These are phyloP conservation scores for Emys orbicularis DNA, from an alignment of 2,797 vertebrate species.

Conservation along the genomic window DNA sequence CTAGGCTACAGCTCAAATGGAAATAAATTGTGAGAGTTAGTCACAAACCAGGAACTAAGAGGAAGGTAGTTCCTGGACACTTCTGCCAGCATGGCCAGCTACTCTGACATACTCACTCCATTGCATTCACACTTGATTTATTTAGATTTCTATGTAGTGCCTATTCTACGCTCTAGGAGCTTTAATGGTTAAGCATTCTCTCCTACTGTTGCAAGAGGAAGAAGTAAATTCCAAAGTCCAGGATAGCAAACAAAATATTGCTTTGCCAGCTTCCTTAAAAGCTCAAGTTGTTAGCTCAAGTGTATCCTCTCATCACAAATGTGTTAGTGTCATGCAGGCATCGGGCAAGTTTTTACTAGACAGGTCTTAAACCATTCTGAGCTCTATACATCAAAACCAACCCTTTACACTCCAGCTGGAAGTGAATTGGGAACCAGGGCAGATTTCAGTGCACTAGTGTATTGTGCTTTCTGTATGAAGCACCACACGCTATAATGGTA, in stretches of 20 bases:
- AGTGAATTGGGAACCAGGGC: background rate
- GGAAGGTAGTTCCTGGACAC: slow-evolving; percentile 67
- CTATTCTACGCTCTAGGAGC: background rate
- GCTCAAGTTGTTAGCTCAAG: background rate
- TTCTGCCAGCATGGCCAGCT: slow-evolving; percentile 28
- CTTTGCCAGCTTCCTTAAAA: background rate
- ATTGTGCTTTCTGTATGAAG: background rate
- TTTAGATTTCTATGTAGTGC: background rate
- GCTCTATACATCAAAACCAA: background rate
- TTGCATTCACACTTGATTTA: background rate
- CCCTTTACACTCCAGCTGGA: background rate
- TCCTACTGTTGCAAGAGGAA: background rate
- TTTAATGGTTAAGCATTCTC: slow-evolving; percentile 28
- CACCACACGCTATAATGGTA: background rate
- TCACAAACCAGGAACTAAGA: slow-evolving; percentile 63
- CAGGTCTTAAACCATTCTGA: background rate
- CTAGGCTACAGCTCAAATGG: slow-evolving; percentile 18
- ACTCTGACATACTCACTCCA: background rate
- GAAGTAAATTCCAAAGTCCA: background rate
- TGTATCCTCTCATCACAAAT: background rate
- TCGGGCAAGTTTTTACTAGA: background rate
- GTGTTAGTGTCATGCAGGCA: background rate
- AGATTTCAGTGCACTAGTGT: background rate
- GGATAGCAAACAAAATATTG: background rate
- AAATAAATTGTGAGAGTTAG: slow-evolving; percentile 54